phyloP scores from a whole-genome alignment of 1,140 invertebrate genomes.

The Aphaenogaster floridana region DNA sequence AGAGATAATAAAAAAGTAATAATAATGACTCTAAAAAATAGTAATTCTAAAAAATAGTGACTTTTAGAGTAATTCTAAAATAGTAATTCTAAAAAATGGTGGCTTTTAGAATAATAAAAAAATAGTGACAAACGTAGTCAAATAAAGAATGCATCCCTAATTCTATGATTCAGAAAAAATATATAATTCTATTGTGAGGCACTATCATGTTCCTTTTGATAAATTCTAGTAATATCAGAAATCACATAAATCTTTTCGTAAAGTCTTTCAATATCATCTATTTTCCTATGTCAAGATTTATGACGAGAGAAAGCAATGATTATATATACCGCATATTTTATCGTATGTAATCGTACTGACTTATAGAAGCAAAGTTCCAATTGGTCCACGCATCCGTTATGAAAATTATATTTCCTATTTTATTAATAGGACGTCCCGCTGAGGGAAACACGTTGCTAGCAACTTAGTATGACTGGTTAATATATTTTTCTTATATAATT shows the following conservation, averaged over 20 bases:
- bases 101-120: not conserved
- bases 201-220: not conserved
- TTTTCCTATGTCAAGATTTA: not conserved
- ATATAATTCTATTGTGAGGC: not conserved
- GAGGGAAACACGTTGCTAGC: not conserved
- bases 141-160: not conserved
- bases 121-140: not conserved
- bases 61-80: not conserved
- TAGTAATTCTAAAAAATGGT: not conserved
- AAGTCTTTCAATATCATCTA: not conserved
- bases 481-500: slow-evolving; percentile 17
- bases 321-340: not conserved
- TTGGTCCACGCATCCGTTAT: not conserved
- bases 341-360: not conserved
- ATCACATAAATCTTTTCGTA: not conserved
- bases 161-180: not conserved
- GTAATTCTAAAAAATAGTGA: too few relatives aligned
- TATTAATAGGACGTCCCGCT: not conserved
- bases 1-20: not conserved
- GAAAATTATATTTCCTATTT: slow-evolving; percentile 27
- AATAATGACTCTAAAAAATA: too few relatives aligned
- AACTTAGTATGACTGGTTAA: not conserved
- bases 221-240: not conserved
- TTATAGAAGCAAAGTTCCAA: not conserved
- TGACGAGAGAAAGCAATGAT: not conserved